Conservation (phyloP, 2,888 invertebrate species). For the Uropetala carovei region DNA sequence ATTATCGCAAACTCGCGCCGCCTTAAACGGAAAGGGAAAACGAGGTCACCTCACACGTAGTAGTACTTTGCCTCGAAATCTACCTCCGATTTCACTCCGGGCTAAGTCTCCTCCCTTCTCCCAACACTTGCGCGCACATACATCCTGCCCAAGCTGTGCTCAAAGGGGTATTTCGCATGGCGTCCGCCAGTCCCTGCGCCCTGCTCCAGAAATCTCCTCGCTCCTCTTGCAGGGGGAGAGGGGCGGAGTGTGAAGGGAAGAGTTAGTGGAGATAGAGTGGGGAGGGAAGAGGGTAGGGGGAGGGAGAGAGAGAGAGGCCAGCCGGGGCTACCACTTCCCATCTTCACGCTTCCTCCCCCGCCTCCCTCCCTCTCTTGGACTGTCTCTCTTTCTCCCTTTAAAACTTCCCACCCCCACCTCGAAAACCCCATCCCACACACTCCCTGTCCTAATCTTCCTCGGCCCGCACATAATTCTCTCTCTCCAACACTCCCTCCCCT, state of each 20-base stretch:
- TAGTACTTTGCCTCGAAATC: constrained; percentile 12
- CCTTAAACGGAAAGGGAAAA: constrained; percentile 35
- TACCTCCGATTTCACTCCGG: constrained; percentile 14
- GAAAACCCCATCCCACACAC: background rate
- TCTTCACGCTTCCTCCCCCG: background rate
- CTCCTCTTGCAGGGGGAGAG: background rate
- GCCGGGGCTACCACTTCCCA: constrained; percentile 22
- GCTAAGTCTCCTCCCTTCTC: background rate
- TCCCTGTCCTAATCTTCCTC: constrained; percentile 49
- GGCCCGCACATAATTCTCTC: constrained; percentile 62
- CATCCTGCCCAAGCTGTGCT: constrained; percentile 26
- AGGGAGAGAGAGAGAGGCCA: background rate
- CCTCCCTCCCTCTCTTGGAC: background rate
- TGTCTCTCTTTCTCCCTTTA: background rate
- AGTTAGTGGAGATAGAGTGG: background rate
- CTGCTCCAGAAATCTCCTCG: constrained; percentile 1
- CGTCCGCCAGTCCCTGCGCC: background rate
- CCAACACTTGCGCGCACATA: background rate
- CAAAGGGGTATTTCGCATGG: constrained; percentile 32
- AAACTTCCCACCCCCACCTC: constrained; percentile 10
- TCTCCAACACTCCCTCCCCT: background rate
- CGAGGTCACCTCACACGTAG: background rate
- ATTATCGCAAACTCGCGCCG: constrained; percentile 13
- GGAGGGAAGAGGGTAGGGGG: background rate
- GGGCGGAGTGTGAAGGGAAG: background rate